These are phyloP conservation scores for Lates calcarifer DNA, from an alignment of 2,113 vertebrate species.

Conservation along the genomic window DNA sequence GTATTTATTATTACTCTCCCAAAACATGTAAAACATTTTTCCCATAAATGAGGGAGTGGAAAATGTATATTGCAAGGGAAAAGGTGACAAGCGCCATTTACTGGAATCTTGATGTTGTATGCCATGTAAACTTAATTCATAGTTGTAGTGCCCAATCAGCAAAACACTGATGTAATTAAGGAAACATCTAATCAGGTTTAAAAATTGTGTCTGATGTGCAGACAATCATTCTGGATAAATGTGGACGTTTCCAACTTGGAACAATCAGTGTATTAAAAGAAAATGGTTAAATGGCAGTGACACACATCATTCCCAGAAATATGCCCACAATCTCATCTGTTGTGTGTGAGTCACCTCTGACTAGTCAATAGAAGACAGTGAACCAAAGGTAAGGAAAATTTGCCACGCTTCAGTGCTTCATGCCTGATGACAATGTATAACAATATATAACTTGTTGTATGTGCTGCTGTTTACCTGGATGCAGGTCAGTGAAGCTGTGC, in stretches of 20 bases:
- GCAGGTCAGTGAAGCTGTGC: conserved; percentile 96
- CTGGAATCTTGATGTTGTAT: not conserved
- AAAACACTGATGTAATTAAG: not conserved
- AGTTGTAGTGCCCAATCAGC: not conserved
- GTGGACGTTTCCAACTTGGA: not conserved
- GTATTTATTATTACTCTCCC: no score
- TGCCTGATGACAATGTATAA: not conserved
- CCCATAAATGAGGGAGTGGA: no score
- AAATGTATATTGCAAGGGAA: not conserved
- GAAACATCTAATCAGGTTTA: not conserved
- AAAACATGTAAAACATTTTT: no score
- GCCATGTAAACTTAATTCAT: not conserved
- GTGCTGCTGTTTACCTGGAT: conserved; percentile 86
- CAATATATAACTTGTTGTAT: not conserved
- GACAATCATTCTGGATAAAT: not conserved
- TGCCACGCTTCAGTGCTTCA: not conserved
- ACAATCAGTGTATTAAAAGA: not conserved
- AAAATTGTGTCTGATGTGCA: not conserved
- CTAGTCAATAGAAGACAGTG: not conserved
- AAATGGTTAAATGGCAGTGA: not conserved
- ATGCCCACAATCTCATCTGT: not conserved
- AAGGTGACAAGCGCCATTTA: not conserved
- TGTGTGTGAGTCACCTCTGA: not conserved
- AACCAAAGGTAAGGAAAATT: not conserved
- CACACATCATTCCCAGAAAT: not conserved